These are phyloP conservation scores for Ornithoptera priamus DNA, from an alignment of 2,888 invertebrate species.

Conservation along the genomic window DNA sequence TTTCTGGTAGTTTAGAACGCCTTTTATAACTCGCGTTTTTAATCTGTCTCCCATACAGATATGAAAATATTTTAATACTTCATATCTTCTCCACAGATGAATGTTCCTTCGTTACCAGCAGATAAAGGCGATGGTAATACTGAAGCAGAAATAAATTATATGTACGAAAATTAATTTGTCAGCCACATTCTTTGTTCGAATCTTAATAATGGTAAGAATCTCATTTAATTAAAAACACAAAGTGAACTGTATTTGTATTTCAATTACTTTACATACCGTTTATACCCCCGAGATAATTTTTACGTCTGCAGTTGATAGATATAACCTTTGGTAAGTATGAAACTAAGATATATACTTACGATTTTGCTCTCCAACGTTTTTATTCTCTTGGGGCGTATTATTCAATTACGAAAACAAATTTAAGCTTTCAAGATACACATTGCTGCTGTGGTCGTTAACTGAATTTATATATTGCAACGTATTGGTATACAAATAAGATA, in stretches of 20 bases:
- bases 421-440: slow-evolving; percentile 12
- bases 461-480: slow-evolving; percentile 1
- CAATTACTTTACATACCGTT: background rate
- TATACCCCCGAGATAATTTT: slow-evolving; percentile 4
- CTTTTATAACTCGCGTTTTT: too few relatives aligned
- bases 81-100: background rate
- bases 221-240: background rate
- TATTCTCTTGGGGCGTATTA: slow-evolving; percentile 6
- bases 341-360: background rate
- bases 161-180: background rate
- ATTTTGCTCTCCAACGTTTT: slow-evolving; percentile 3
- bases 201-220: too few relatives aligned
- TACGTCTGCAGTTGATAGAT: background rate
- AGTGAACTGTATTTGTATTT: background rate
- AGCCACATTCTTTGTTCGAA: background rate
- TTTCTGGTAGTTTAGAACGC: too few relatives aligned
- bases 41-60: too few relatives aligned
- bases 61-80: background rate
- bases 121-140: background rate
- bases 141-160: slow-evolving; percentile 1
- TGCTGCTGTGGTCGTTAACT: background rate
- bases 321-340: background rate
- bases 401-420: slow-evolving; percentile 18
- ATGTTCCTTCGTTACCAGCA: background rate
- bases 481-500: background rate